Conservation (phyloP, 2,888 invertebrate genomes). For the Thera britannica region DNA sequence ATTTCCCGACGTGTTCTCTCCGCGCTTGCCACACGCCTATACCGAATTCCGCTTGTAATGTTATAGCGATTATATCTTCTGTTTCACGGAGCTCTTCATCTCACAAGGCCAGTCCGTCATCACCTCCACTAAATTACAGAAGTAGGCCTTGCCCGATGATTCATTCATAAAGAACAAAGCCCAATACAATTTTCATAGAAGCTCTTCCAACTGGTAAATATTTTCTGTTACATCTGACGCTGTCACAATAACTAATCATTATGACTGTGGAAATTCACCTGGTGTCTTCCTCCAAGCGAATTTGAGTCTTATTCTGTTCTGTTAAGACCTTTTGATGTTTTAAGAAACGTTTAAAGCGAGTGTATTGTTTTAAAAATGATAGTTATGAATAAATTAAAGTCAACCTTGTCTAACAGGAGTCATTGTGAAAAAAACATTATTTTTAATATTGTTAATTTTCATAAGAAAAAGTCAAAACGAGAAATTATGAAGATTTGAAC, state of each 20-base stretch:
- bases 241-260: constrained; percentile 40
- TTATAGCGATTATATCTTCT: constrained; percentile 28
- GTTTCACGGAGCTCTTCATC: constrained; percentile 24
- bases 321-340: constrained; percentile 14
- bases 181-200: constrained; percentile 40
- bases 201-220: constrained; percentile 42
- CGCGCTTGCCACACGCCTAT: constrained; percentile 6
- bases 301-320: constrained; percentile 8
- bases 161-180: constrained; percentile 41
- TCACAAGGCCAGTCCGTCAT: constrained; percentile 27
- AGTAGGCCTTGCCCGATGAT: constrained; percentile 33
- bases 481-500: constrained; percentile 1
- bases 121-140: constrained; percentile 23
- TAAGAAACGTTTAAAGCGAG: constrained; percentile 15
- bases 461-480: not conserved
- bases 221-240: constrained; percentile 34
- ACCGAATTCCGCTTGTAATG: constrained; percentile 13
- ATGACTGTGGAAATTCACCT: constrained; percentile 25
- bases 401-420: constrained; percentile 23
- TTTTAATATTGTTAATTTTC: constrained; percentile 12
- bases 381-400: constrained; percentile 25
- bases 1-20: constrained; percentile 4
- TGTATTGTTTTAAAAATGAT: constrained; percentile 27
- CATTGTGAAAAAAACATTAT: constrained; percentile 15
- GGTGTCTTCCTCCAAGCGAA: constrained; percentile 10